Evolutionary conservation across 1,140 invertebrate species (phyloP).

Genomic region (Harlomillsia oculata): DNA sequence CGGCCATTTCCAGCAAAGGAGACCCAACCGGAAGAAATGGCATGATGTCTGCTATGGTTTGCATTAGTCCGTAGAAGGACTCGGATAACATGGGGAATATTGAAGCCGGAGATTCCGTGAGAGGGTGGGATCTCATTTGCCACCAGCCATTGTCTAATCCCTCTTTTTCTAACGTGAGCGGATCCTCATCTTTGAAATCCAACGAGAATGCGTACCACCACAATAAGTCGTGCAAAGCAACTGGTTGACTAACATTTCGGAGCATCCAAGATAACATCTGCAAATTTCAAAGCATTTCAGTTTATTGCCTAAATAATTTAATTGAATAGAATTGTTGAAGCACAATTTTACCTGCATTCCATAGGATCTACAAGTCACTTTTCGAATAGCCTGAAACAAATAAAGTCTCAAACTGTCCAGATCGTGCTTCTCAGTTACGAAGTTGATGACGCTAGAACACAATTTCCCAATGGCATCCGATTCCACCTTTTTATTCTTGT

Average conservation of each 20-base stretch:
- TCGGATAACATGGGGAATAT: constrained; percentile 49
- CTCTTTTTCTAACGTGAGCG: constrained; percentile 25
- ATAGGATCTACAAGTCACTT: constrained; percentile 74
- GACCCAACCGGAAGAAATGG: constrained; percentile 78
- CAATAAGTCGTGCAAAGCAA: constrained; percentile 81
- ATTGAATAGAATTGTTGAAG: neutral
- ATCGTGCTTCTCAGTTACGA: constrained; percentile 76
- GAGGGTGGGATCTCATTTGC: constrained; percentile 29
- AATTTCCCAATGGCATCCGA: constrained; percentile 22
- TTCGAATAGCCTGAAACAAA: constrained; percentile 72
- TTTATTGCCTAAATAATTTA: neutral
- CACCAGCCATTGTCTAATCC: constrained; percentile 34
- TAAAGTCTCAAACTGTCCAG: constrained; percentile 63
- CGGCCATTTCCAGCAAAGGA: constrained; percentile 78
- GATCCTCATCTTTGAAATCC: constrained; percentile 38
- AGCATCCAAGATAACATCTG: constrained; percentile 91
- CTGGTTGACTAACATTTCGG: constrained; percentile 78
- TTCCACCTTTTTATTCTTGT: constrained; percentile 2
- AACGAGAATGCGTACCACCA: constrained; percentile 84
- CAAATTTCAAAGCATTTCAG: constrained; percentile 35
- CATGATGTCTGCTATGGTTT: constrained; percentile 86
- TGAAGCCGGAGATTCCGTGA: constrained; percentile 26
- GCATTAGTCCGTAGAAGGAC: constrained; percentile 76
- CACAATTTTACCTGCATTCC: constrained; percentile 56
- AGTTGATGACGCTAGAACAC: constrained; percentile 54